Percentiles rank a stretch among this genome's conserved stretches.
Evolutionary conservation across 2,888 invertebrate genomes (phyloP).

Genomic region (Altica lythri): DNA sequence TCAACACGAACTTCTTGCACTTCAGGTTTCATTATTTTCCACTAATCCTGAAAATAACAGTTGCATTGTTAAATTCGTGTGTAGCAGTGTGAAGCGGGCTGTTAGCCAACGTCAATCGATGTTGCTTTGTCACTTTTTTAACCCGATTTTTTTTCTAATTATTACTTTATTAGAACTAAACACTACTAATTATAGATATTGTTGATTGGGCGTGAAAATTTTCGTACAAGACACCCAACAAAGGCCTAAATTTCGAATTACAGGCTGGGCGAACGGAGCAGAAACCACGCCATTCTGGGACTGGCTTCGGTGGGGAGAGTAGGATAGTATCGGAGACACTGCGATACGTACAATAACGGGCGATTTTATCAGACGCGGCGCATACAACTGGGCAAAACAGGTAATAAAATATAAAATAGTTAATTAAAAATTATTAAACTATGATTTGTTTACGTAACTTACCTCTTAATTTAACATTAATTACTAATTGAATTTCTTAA

Average conservation of each 20-base stretch:
- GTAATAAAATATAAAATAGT: too few relatives aligned
- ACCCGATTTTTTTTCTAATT: constrained; percentile 25
- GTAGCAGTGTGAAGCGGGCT: constrained; percentile 39
- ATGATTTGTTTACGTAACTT: too few relatives aligned
- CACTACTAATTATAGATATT: constrained; percentile 37
- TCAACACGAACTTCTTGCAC: constrained; percentile 47
- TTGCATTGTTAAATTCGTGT: constrained; percentile 36
- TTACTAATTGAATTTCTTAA: too few relatives aligned
- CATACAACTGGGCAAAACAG: too few relatives aligned
- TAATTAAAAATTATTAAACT: too few relatives aligned
- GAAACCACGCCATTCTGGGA: constrained; percentile 57
- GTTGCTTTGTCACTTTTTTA: constrained; percentile 29
- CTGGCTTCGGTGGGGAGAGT: constrained; percentile 50
- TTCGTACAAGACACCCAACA: constrained; percentile 40
- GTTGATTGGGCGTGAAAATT: constrained; percentile 40
- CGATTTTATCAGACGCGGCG: too few relatives aligned
- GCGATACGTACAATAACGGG: constrained; percentile 41
- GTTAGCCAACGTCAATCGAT: constrained; percentile 38
- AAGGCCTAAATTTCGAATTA: constrained; percentile 43
- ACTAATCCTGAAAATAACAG: constrained; percentile 30
- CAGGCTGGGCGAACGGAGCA: constrained; percentile 57
- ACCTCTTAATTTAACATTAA: too few relatives aligned
- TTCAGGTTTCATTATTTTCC: constrained; percentile 38
- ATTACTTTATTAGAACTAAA: constrained; percentile 25
- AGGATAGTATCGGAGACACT: constrained; percentile 36